Percentiles rank a stretch among this genome's conserved stretches.
Conservation (phyloP, 64 coral and sea anemone species). For the Pachyseris speciosa region DNA sequence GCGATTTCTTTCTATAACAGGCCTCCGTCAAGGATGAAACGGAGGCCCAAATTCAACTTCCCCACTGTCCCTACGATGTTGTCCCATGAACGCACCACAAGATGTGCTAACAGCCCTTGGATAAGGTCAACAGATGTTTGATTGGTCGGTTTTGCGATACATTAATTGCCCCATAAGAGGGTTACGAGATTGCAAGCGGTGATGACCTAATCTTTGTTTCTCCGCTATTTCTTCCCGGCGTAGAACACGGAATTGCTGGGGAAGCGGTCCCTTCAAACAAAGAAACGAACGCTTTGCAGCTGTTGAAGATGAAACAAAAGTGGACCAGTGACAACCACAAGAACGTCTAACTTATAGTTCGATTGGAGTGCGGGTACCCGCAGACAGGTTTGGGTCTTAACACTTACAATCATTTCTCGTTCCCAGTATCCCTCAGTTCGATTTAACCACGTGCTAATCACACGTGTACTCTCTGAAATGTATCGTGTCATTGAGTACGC, state of each 20-base stretch:
- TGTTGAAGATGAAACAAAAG: conserved; percentile 7
- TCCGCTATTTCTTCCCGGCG: not conserved
- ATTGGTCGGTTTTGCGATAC: conserved; percentile 35
- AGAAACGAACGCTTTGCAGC: conserved; percentile 6
- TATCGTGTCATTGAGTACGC: no score
- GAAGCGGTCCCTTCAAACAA: not conserved
- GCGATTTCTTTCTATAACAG: not conserved
- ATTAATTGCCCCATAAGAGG: not conserved
- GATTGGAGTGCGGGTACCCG: conserved; percentile 23
- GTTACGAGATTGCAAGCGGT: conserved; percentile 37
- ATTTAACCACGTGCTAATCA: no score
- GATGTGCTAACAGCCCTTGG: conserved; percentile 5
- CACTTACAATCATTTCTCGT: not conserved
- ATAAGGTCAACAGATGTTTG: conserved; percentile 44
- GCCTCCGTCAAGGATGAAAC: conserved; percentile 6
- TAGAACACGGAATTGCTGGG: not conserved
- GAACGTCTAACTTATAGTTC: not conserved
- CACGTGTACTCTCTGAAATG: no score
- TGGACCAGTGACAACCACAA: conserved; percentile 22
- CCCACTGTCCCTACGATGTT: not conserved
- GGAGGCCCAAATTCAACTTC: conserved; percentile 13
- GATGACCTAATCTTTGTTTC: conserved; percentile 31
- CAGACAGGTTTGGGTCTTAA: not conserved
- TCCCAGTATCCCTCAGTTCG: not conserved
- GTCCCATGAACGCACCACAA: conserved; percentile 15